These are phyloP conservation scores for Andrena camellia DNA, from an alignment of 2,888 invertebrate species.

Conservation along the genomic window DNA sequence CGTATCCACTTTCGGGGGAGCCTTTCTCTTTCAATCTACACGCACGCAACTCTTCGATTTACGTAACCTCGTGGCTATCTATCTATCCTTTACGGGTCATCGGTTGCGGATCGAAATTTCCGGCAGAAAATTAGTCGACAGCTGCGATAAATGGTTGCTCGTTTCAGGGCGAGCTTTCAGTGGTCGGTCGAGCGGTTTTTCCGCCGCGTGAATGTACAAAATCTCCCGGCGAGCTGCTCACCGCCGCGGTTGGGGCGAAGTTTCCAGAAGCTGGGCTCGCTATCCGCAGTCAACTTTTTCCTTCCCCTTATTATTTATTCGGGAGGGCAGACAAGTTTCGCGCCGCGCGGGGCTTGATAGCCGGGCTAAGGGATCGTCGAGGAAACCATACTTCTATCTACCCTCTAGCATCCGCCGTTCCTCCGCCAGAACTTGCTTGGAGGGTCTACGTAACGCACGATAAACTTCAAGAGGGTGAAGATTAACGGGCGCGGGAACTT, in stretches of 20 bases:
- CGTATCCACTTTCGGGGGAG: constrained; percentile 27
- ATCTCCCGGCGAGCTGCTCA: neutral
- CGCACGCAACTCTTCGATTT: neutral
- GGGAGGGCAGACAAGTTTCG: constrained; percentile 9
- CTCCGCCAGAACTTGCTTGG: constrained; percentile 51
- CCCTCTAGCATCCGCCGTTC: constrained; percentile 36
- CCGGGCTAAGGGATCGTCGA: constrained; percentile 33
- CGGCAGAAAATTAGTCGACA: neutral
- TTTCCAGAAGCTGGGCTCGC: constrained; percentile 8
- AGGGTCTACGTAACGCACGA: constrained; percentile 67
- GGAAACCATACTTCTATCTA: constrained; percentile 36
- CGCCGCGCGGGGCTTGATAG: constrained; percentile 39
- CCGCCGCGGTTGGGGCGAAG: neutral
- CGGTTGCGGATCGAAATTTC: neutral
- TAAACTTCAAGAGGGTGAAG: constrained; percentile 70
- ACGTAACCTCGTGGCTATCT: neutral
- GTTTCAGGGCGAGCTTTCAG: neutral
- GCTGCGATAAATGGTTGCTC: neutral
- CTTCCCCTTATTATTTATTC: constrained; percentile 51
- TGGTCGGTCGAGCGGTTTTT: neutral
- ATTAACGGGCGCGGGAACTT: constrained; percentile 71
- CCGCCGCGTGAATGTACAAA: neutral
- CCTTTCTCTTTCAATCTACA: neutral
- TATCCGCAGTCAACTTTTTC: constrained; percentile 35
- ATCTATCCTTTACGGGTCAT: neutral